These are phyloP conservation scores for Syrmaticus mikado DNA, from an alignment of 2,113 vertebrate genomes.

Conservation along the genomic window DNA sequence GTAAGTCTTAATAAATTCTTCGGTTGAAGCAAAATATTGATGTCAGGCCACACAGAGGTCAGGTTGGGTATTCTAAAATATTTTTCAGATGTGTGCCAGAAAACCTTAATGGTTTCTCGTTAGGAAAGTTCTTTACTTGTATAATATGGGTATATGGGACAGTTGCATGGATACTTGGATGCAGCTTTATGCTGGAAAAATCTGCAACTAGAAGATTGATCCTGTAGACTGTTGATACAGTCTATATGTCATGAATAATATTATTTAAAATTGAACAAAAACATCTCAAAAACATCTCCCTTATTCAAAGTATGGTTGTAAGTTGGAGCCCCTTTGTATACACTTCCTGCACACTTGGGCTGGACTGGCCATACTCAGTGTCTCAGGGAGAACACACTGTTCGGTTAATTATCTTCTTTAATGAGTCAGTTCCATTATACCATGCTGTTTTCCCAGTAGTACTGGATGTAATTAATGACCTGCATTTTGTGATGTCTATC, in stretches of 20 bases:
- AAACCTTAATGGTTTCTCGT: not conserved
- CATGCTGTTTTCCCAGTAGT: not conserved
- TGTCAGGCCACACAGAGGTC: not conserved
- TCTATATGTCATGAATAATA: not conserved
- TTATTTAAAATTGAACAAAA: not conserved
- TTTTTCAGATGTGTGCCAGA: not conserved
- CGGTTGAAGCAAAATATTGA: not conserved
- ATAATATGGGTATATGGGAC: not conserved
- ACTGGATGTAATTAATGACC: not conserved
- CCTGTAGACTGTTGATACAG: not conserved
- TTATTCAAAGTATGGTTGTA: not conserved
- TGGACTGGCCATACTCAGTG: fast-evolving
- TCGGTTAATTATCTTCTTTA: not conserved
- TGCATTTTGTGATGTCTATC: not conserved
- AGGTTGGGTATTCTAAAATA: not conserved
- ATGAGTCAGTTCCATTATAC: not conserved
- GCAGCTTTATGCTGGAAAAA: not conserved
- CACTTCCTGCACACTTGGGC: fast-evolving
- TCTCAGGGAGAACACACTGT: not conserved
- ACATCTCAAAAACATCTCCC: fast-evolving
- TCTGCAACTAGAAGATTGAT: not conserved
- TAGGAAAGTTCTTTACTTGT: not conserved
- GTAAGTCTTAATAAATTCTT: conserved; percentile 34
- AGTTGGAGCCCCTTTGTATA: not conserved
- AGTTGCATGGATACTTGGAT: not conserved